Conservation (phyloP, 2,113 vertebrate species). For the Micronycteris hirsuta region DNA sequence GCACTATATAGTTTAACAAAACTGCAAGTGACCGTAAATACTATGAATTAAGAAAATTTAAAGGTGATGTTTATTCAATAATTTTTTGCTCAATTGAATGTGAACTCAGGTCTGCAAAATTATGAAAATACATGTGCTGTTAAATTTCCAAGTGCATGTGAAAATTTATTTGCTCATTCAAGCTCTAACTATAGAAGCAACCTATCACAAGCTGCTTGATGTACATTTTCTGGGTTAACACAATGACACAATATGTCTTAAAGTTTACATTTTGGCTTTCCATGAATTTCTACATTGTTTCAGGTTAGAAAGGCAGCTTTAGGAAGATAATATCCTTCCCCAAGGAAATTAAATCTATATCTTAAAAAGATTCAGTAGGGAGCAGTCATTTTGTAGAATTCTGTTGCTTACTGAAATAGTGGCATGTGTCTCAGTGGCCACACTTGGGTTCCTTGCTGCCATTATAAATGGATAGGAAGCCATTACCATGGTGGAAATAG, state of each 20-base stretch:
- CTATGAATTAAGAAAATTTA: neutral
- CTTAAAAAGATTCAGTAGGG: neutral
- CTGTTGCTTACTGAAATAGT: neutral
- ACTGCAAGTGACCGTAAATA: neutral
- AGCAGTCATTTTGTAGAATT: neutral
- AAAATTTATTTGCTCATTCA: neutral
- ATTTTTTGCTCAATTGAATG: neutral
- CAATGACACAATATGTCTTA: neutral
- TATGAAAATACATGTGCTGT: neutral
- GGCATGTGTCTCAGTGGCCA: conserved; percentile 13
- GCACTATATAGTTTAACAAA: neutral
- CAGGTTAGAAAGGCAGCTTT: neutral
- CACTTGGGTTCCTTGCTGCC: conserved; percentile 43
- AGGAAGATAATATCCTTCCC: neutral
- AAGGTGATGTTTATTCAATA: neutral
- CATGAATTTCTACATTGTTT: neutral
- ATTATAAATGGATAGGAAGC: conserved; percentile 33
- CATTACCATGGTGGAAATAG: conserved; percentile 41
- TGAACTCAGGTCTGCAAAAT: neutral
- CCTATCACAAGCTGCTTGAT: neutral
- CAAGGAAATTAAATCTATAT: conserved; percentile 6
- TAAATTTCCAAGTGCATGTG: neutral
- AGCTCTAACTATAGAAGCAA: no score
- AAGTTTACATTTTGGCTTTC: neutral
- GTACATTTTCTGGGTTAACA: neutral